Conservation (phyloP, 2,113 vertebrate species). For the Gavia stellata region DNA sequence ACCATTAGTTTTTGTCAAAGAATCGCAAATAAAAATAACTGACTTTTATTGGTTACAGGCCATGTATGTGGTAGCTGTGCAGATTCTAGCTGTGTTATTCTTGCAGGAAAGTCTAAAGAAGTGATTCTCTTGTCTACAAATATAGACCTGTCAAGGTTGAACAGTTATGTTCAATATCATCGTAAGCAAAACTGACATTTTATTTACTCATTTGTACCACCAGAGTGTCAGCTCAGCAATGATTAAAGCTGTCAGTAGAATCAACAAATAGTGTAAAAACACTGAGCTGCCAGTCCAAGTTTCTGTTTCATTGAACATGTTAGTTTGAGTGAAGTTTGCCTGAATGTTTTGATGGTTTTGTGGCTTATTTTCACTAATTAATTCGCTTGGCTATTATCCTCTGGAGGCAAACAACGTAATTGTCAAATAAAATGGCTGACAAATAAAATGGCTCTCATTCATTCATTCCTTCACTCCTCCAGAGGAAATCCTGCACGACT, state of each 20-base stretch:
- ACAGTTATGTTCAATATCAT: slow-evolving; percentile 47
- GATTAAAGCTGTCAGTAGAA: slow-evolving; percentile 56
- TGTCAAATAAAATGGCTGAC: no score
- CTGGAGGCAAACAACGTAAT: slow-evolving; percentile 29
- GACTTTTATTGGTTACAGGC: background rate
- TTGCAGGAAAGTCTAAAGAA: slow-evolving; percentile 24
- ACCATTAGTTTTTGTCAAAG: background rate
- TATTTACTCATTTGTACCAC: slow-evolving; percentile 62
- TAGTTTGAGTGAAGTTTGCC: slow-evolving; percentile 52
- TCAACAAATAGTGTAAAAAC: slow-evolving; percentile 48
- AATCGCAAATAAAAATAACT: background rate
- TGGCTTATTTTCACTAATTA: slow-evolving; percentile 49
- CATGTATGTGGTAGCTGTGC: background rate
- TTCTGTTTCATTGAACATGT: slow-evolving; percentile 42
- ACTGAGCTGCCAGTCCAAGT: slow-evolving; percentile 22
- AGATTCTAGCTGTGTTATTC: slow-evolving; percentile 31
- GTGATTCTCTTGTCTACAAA: slow-evolving; percentile 33
- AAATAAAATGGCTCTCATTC: slow-evolving; percentile 29
- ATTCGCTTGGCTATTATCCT: slow-evolving; percentile 51
- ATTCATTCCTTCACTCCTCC: background rate
- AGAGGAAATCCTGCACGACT: background rate
- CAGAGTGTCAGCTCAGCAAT: slow-evolving; percentile 42
- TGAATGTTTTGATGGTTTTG: slow-evolving; percentile 54
- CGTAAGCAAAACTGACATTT: slow-evolving; percentile 45
- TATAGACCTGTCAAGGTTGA: slow-evolving; percentile 39